These are phyloP conservation scores for Nomada goodeniana DNA, from an alignment of 2,888 invertebrate genomes.

Conservation along the genomic window DNA sequence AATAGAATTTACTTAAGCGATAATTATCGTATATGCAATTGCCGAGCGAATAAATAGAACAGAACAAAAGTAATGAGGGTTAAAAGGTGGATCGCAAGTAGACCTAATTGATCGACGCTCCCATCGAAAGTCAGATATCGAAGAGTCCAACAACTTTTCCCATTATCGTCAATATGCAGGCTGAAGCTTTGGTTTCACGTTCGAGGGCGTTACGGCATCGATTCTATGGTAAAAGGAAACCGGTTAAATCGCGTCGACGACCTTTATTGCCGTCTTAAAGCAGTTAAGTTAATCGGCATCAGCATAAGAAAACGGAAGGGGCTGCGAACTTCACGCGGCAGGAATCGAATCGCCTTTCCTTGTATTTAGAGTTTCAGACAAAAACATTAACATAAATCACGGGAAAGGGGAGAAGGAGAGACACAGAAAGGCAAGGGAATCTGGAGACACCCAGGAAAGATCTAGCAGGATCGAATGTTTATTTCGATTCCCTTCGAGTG, in stretches of 20 bases:
- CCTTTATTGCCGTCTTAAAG: conserved; percentile 83
- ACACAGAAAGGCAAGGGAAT: background rate
- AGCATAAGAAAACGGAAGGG: conserved; percentile 74
- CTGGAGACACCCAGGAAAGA: conserved; percentile 63
- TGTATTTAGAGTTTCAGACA: conserved; percentile 83
- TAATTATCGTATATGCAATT: background rate
- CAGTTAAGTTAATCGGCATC: conserved; percentile 83
- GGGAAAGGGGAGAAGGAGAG: conserved; percentile 41
- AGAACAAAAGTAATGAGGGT: conserved; percentile 15
- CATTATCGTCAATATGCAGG: conserved; percentile 80
- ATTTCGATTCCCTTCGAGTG: conserved; percentile 79
- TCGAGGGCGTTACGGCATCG: conserved; percentile 60
- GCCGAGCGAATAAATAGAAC: background rate
- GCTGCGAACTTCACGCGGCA: conserved; percentile 73
- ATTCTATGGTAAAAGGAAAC: conserved; percentile 74
- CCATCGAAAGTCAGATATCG: conserved; percentile 69
- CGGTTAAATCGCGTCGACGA: conserved; percentile 83
- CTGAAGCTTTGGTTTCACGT: conserved; percentile 67
- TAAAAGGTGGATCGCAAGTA: conserved; percentile 47
- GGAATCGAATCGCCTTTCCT: conserved; percentile 81
- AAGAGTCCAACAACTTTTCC: conserved; percentile 80
- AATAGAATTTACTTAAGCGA: too few relatives aligned
- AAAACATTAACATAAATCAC: conserved; percentile 85
- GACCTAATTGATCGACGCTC: conserved; percentile 80
- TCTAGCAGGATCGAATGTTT: conserved; percentile 78